Evolutionary conservation across 2,888 invertebrate species (phyloP).

Genomic region (Synanthedon formicaeformis): DNA sequence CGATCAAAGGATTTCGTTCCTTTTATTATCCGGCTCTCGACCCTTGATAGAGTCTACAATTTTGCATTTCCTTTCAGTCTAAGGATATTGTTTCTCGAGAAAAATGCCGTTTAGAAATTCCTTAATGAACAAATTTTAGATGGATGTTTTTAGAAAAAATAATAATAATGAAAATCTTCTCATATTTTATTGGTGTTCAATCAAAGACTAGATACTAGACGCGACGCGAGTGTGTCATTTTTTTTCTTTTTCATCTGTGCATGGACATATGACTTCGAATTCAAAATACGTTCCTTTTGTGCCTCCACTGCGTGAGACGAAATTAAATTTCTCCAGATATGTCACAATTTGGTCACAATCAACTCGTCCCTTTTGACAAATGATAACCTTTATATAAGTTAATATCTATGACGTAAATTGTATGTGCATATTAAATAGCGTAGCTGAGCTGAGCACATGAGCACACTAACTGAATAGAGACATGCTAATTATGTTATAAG

Average conservation of each 20-base stretch:
- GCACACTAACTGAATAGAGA: background rate
- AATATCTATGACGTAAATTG: background rate
- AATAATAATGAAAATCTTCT: background rate
- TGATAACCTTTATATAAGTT: background rate
- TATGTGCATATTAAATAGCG: background rate
- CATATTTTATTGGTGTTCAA: background rate
- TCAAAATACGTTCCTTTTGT: background rate
- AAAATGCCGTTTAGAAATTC: conserved; percentile 7
- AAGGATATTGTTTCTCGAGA: conserved; percentile 21
- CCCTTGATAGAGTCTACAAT: conserved; percentile 12
- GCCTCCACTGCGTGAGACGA: conserved; percentile 6
- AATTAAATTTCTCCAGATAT: conserved; percentile 7
- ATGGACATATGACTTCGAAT: background rate
- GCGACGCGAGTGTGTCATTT: background rate
- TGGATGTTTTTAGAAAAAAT: background rate
- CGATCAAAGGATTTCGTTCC: conserved; percentile 18
- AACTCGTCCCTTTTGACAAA: background rate
- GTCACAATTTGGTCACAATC: conserved; percentile 7
- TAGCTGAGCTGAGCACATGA: background rate
- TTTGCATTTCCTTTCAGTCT: conserved; percentile 10
- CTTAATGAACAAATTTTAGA: background rate
- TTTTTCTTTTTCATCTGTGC: background rate
- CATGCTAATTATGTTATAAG: background rate
- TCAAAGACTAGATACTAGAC: background rate
- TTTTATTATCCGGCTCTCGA: conserved; percentile 7